Conservation (phyloP, 2,113 vertebrate genomes). For the Brachirus orientalis region DNA sequence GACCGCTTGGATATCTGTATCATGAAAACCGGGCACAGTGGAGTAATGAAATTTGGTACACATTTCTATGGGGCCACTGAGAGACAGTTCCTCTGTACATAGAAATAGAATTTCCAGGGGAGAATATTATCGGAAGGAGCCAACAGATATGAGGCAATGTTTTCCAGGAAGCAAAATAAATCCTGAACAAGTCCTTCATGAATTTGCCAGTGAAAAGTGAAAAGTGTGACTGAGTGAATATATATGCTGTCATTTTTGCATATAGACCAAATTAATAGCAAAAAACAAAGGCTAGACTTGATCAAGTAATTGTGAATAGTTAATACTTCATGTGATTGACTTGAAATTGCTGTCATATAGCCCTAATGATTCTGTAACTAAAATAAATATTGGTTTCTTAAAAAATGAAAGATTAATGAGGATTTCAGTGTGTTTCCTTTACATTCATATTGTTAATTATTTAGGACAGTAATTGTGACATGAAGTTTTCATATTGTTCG, state of each 20-base stretch:
- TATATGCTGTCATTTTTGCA: conserved; percentile 12
- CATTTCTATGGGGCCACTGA: conserved; percentile 55
- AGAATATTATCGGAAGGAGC: conserved; percentile 51
- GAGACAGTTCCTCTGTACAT: conserved; percentile 55
- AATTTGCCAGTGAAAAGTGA: conserved; percentile 20
- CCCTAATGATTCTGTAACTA: no score
- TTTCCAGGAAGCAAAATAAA: conserved; percentile 57
- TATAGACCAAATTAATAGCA: conserved; percentile 25
- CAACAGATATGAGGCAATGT: conserved; percentile 28
- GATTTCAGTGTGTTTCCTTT: no score
- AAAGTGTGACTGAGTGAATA: conserved; percentile 20
- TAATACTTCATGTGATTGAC: no score
- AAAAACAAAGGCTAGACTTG: not conserved
- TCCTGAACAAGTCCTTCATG: conserved; percentile 25
- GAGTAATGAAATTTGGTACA: conserved; percentile 77
- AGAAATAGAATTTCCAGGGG: conserved; percentile 77
- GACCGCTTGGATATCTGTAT: conserved; percentile 61
- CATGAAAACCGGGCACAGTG: conserved; percentile 61
- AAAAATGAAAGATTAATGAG: no score
- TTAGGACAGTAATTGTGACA: no score
- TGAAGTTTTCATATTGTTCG: no score
- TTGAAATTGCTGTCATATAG: no score
- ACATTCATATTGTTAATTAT: no score
- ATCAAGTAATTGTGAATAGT: not conserved
- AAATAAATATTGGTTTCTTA: no score